Conservation (phyloP, 2,113 vertebrate genomes). For the Neolamprologus caudopunctatus region DNA sequence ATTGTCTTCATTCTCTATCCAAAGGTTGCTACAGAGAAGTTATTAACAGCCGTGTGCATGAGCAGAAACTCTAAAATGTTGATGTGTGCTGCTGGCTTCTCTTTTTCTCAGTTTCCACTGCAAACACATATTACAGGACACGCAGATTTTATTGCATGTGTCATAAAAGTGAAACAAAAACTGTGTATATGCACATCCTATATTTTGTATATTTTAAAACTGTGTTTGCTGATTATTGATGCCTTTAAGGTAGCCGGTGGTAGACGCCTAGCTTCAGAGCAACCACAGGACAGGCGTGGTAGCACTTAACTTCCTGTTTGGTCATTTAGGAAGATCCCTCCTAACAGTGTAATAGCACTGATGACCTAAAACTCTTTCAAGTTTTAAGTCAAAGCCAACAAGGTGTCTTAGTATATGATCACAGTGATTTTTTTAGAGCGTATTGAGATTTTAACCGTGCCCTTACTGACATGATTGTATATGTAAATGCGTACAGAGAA, state of each 20-base stretch:
- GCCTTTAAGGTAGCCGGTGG: slow-evolving; percentile 30
- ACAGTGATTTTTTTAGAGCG: slow-evolving; percentile 3
- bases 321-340: neutral
- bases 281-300: slow-evolving; percentile 46
- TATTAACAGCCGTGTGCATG: neutral
- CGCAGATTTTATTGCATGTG: neutral
- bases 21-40: neutral
- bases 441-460: slow-evolving; percentile 11
- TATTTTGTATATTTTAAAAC: neutral
- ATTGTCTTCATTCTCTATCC: slow-evolving; percentile 18
- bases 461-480: slow-evolving; percentile 13
- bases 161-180: neutral
- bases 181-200: neutral
- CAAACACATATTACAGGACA: neutral
- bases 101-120: neutral
- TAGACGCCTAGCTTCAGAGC: neutral
- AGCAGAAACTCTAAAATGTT: neutral
- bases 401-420: slow-evolving; percentile 24
- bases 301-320: slow-evolving; percentile 52
- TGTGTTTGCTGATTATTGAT: neutral
- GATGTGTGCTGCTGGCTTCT: neutral
- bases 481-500: slow-evolving; percentile 45
- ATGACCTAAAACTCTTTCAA: neutral
- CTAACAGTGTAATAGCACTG: neutral
- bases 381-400: neutral